A percentile compares a stretch with the other conserved stretches of the same genome.
These are phyloP conservation scores for Yponomeuta evonymella DNA, from an alignment of 2,888 invertebrate species.

Conservation along the genomic window DNA sequence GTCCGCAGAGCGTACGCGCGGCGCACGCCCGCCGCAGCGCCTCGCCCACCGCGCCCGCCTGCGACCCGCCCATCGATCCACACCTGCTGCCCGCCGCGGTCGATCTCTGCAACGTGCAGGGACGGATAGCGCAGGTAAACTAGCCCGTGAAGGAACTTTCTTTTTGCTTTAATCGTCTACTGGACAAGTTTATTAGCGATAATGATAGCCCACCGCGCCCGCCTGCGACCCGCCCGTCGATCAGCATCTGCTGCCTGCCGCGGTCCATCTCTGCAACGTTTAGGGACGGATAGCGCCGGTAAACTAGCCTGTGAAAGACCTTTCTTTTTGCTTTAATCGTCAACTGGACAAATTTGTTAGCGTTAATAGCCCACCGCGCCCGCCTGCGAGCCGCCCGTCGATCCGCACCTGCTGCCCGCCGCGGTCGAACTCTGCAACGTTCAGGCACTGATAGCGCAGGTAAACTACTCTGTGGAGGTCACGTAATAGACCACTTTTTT, in stretches of 20 bases:
- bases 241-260: conserved; percentile 76
- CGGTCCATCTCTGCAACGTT: conserved; percentile 79
- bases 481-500: too few relatives aligned
- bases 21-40: conserved; percentile 64
- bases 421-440: conserved; percentile 79
- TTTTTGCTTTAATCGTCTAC: too few relatives aligned
- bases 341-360: too few relatives aligned
- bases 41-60: conserved; percentile 27
- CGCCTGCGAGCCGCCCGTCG: conserved; percentile 23
- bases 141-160: too few relatives aligned
- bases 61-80: conserved; percentile 28
- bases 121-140: conserved; percentile 77
- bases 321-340: too few relatives aligned
- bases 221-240: conserved; percentile 26
- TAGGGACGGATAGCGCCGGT: conserved; percentile 80
- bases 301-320: neutral
- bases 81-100: conserved; percentile 79
- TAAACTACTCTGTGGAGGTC: conserved; percentile 29
- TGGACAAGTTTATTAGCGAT: too few relatives aligned
- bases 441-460: conserved; percentile 78
- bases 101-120: conserved; percentile 78
- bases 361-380: conserved; percentile 18
- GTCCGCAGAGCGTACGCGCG: conserved; percentile 78
- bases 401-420: conserved; percentile 76
- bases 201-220: conserved; percentile 23